Percentiles rank a stretch among this genome's conserved stretches.
These are phyloP conservation scores for Clanis bilineata DNA, from an alignment of 2,888 invertebrate genomes.

Conservation along the genomic window DNA sequence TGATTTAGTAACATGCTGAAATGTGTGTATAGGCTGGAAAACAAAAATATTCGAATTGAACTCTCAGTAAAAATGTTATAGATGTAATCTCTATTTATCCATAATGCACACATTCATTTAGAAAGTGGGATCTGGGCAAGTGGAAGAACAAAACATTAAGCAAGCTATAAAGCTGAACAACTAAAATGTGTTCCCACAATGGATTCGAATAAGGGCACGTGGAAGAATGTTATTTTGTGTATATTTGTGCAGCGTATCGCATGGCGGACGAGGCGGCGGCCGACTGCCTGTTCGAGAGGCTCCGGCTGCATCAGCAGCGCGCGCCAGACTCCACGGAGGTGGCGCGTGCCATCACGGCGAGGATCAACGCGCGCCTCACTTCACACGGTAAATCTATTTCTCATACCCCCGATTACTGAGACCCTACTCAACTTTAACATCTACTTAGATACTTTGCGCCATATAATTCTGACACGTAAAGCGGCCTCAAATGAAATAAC, in stretches of 20 bases:
- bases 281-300: constrained; percentile 74
- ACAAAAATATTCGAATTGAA: not conserved
- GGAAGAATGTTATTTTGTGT: constrained; percentile 1
- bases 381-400: constrained; percentile 58
- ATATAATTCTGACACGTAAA: too few relatives aligned
- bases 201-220: too few relatives aligned
- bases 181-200: too few relatives aligned
- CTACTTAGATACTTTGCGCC: too few relatives aligned
- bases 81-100: too few relatives aligned
- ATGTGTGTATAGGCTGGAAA: not conserved
- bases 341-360: constrained; percentile 68
- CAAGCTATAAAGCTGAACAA: too few relatives aligned
- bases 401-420: not conserved
- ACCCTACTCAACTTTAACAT: too few relatives aligned
- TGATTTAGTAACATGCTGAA: not conserved
- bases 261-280: constrained; percentile 74
- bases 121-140: too few relatives aligned
- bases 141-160: too few relatives aligned
- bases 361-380: constrained; percentile 69
- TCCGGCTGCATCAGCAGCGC: constrained; percentile 68
- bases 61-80: not conserved
- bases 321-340: constrained; percentile 69
- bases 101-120: not conserved
- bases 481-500: too few relatives aligned
- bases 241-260: constrained; percentile 60